These are phyloP conservation scores for Drepanosiphum platanoidis DNA, from an alignment of 2,888 invertebrate genomes.

Conservation along the genomic window DNA sequence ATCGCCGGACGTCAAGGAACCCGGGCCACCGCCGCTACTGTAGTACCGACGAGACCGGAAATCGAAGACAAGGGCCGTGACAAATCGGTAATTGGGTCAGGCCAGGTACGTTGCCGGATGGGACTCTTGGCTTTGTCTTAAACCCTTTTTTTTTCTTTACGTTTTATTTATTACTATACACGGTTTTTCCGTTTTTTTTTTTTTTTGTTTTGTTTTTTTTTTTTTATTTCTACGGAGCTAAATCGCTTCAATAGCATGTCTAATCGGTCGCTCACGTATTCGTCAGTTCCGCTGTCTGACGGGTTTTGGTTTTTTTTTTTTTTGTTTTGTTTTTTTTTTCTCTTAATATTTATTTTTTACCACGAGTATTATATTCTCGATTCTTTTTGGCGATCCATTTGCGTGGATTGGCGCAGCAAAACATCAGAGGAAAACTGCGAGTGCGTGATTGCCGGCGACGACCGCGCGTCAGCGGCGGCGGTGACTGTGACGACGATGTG, in stretches of 20 bases:
- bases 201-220: constrained; percentile 1
- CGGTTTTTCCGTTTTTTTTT: constrained; percentile 33
- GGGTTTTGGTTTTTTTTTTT: constrained; percentile 5
- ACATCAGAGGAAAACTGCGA: constrained; percentile 56
- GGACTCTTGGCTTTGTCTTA: constrained; percentile 60
- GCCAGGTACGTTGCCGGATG: constrained; percentile 53
- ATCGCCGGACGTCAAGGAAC: constrained; percentile 53
- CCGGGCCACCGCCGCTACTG: background rate
- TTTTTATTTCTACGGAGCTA: constrained; percentile 50
- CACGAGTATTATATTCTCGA: constrained; percentile 58
- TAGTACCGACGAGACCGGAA: constrained; percentile 43
- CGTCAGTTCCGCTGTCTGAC: constrained; percentile 60
- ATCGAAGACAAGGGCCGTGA: constrained; percentile 62
- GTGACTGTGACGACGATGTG: background rate
- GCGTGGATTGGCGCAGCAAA: constrained; percentile 54
- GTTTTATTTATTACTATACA: constrained; percentile 44
- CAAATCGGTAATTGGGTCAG: constrained; percentile 62
- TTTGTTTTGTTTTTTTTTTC: constrained; percentile 20
- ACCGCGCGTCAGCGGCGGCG: background rate
- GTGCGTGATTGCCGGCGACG: constrained; percentile 49
- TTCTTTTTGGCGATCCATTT: constrained; percentile 58
- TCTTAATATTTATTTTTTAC: constrained; percentile 45
- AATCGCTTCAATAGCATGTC: constrained; percentile 62
- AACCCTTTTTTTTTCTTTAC: constrained; percentile 40
- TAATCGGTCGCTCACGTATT: constrained; percentile 62